phyloP scores from a whole-genome alignment of 2,113 vertebrate genomes.

The Agapornis roseicollis region DNA sequence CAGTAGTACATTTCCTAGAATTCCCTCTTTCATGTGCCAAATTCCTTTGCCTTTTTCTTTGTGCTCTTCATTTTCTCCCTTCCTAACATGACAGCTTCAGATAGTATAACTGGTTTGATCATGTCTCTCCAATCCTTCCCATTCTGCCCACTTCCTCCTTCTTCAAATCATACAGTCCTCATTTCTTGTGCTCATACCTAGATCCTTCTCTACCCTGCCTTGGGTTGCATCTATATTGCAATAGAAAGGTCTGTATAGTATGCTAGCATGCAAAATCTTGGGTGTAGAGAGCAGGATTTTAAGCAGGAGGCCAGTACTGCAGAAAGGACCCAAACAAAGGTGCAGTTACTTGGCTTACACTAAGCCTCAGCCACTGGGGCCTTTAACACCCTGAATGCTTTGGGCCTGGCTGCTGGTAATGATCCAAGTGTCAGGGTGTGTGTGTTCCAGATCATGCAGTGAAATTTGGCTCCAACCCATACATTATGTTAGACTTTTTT shows the following conservation, averaged over 20 bases:
- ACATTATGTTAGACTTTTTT: not conserved
- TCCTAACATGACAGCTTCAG: not conserved
- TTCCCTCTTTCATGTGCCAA: not conserved
- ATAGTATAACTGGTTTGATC: not conserved
- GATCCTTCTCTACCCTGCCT: not conserved
- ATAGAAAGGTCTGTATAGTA: not conserved
- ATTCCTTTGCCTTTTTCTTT: not conserved
- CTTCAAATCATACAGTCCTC: not conserved
- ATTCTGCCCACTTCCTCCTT: not conserved
- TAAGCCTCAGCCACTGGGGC: not conserved
- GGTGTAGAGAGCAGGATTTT: not conserved
- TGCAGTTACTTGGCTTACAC: not conserved
- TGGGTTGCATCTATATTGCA: not conserved
- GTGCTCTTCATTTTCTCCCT: not conserved
- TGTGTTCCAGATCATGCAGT: not conserved
- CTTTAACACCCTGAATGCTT: not conserved
- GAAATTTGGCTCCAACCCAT: not conserved
- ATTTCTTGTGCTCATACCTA: not conserved
- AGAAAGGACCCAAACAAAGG: not conserved
- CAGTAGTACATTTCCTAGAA: not conserved
- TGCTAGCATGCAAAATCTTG: not conserved
- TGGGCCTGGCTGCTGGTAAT: not conserved
- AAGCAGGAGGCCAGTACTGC: not conserved
- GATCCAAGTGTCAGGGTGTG: not conserved
- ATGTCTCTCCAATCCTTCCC: not conserved